phyloP scores from a whole-genome alignment of 1,140 invertebrate genomes.

The Helicorthomorpha holstii region DNA sequence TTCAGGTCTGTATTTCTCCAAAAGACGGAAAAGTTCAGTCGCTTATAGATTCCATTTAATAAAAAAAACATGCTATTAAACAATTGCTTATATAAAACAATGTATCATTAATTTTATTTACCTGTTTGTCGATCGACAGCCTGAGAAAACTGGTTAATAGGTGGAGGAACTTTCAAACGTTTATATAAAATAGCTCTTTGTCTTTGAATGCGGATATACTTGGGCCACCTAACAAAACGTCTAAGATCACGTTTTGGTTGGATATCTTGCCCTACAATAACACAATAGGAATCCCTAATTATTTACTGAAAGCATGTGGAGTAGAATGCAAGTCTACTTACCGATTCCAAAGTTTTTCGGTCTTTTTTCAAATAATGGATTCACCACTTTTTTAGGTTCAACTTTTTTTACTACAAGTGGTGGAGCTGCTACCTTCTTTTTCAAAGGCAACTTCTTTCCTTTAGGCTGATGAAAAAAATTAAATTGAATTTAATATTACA shows the following conservation, averaged over 20 bases:
- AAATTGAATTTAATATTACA: too few species aligned
- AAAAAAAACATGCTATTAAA: background rate
- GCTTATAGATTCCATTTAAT: conserved; percentile 49
- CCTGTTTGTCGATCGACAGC: conserved; percentile 84
- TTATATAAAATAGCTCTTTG: conserved; percentile 90
- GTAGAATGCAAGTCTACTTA: conserved; percentile 26
- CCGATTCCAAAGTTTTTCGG: conserved; percentile 97
- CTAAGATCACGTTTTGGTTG: conserved; percentile 93
- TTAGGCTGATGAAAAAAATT: too few species aligned
- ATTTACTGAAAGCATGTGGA: background rate
- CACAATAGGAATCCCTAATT: background rate
- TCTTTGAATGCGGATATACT: conserved; percentile 95
- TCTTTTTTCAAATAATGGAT: conserved; percentile 95
- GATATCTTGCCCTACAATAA: conserved; percentile 73
- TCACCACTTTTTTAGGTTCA: conserved; percentile 64
- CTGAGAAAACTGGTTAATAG: conserved; percentile 93
- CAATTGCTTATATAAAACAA: background rate
- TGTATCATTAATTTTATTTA: conserved; percentile 20
- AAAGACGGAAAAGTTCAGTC: conserved; percentile 81
- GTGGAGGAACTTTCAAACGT: conserved; percentile 95
- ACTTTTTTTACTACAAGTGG: conserved; percentile 59
- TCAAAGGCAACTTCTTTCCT: conserved; percentile 21
- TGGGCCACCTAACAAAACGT: conserved; percentile 97
- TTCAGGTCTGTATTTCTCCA: conserved; percentile 96
- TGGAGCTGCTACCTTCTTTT: conserved; percentile 88